These are phyloP conservation scores for Micrasema longulum DNA, from an alignment of 1,140 invertebrate genomes.

Conservation along the genomic window DNA sequence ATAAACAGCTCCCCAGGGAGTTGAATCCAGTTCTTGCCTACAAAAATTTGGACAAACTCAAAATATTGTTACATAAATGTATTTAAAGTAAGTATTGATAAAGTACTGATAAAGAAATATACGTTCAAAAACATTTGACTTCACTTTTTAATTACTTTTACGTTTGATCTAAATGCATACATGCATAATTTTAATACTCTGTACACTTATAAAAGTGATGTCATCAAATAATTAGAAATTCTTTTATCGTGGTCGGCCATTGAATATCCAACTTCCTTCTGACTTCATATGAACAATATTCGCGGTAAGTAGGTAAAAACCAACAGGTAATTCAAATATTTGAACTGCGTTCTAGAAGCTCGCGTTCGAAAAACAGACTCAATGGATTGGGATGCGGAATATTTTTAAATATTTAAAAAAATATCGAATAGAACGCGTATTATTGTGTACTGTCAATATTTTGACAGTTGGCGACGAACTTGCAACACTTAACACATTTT, in stretches of 20 bases:
- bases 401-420: slow-evolving; percentile 23
- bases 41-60: no score
- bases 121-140: no score
- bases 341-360: slow-evolving; percentile 16
- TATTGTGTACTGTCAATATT: slow-evolving; percentile 16
- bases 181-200: no score
- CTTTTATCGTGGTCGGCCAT: background rate
- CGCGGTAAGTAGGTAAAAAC: background rate
- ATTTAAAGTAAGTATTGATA: no score
- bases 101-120: no score
- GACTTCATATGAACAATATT: slow-evolving; percentile 8
- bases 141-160: no score
- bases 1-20: no score
- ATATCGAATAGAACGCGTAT: slow-evolving; percentile 7
- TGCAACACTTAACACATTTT: background rate
- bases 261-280: slow-evolving; percentile 8
- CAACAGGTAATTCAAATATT: slow-evolving; percentile 23
- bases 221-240: background rate
- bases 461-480: slow-evolving; percentile 6
- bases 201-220: background rate
- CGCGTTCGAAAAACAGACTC: slow-evolving; percentile 10
- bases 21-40: no score
- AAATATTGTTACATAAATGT: no score
- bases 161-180: no score
- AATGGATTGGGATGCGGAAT: slow-evolving; percentile 33